Base-by-base conservation (phyloP, 2,888 invertebrate genomes). In the Cerastis leucographa region DNA sequence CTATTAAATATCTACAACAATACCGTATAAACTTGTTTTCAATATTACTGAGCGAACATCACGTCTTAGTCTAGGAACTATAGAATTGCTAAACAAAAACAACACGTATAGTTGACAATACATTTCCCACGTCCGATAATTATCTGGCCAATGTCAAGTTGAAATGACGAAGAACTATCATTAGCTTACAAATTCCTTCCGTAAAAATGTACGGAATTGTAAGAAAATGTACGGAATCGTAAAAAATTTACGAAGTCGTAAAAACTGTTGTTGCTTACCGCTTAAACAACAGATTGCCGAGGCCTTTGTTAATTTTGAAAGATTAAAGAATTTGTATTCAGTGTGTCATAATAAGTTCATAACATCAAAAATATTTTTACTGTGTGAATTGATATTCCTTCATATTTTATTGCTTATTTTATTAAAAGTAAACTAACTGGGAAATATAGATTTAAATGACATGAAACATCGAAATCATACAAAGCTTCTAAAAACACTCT, bases 91-190 rank as follows among this genome's bases (percentile, higher is more conserved):
- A 69, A 73, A 78, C 59, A 79, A 69, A 83, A 84, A 76, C 62
- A 40, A 69, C 80, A 81, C 70, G 68, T 74, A 71, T 49, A 46
- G 69, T 78, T 67, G 69, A 82, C 80, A 81, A 87, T 76, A 70
- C 66, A 56, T 54, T 86, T 87, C 88, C 87, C 87, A 87, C 87
- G 88, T 77, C 72, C 66, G 51, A 56, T 68, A 76, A 77, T 84
- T 79, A 85, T 72, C 35, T 44, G 65, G 54, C 78, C 86, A 86
- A 86, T 87, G 86, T 86, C 88, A 86, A 85, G 85, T 76, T 85
- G 69, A 81, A 78, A 71, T 74, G 62, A 74, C 78, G 62, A 73
- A 71, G 67, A 61, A 65, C 66, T 68, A 35, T 71, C 70, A 66
- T 84, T 82, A 74, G 29, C 59, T 68, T 1, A 69, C 70, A 71